Conservation (phyloP, 2,797 vertebrate species). For the Pterois miles region DNA sequence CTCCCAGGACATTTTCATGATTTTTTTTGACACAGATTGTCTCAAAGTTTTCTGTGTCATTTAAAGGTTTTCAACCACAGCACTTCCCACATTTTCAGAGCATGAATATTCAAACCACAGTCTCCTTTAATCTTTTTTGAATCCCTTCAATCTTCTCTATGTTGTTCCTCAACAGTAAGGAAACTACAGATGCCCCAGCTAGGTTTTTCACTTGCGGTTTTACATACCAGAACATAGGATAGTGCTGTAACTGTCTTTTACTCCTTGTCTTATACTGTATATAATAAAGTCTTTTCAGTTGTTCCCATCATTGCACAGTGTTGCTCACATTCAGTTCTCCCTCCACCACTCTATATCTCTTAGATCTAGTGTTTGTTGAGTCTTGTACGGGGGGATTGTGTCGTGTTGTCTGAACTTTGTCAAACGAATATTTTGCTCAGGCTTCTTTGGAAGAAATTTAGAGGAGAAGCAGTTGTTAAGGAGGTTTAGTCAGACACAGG, state of each 20-base stretch:
- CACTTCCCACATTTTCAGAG: not conserved
- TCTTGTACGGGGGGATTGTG: constrained; percentile 10
- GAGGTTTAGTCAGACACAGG: constrained; percentile 46
- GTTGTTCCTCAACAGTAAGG: no score
- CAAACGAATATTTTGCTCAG: not conserved
- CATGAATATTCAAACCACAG: constrained; percentile 1
- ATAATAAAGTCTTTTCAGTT: no score
- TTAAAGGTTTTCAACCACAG: not conserved
- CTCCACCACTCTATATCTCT: not conserved
- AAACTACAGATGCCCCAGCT: not conserved
- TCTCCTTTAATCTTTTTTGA: constrained; percentile 34
- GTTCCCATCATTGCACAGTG: not conserved
- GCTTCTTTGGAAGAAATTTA: constrained; percentile 9
- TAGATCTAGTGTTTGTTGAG: constrained; percentile 29
- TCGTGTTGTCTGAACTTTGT: not conserved
- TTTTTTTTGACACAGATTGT: not conserved
- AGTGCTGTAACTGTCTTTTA: not conserved
- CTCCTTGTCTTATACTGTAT: not conserved
- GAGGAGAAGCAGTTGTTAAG: constrained; percentile 5
- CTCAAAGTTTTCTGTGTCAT: not conserved
- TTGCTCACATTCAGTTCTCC: not conserved
- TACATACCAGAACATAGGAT: not conserved
- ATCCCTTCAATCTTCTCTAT: not conserved
- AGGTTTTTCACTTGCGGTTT: not conserved
- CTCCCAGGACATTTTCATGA: not conserved